Evolutionary conservation across 2,113 vertebrate genomes (phyloP).

Genomic region (Bos taurus): DNA sequence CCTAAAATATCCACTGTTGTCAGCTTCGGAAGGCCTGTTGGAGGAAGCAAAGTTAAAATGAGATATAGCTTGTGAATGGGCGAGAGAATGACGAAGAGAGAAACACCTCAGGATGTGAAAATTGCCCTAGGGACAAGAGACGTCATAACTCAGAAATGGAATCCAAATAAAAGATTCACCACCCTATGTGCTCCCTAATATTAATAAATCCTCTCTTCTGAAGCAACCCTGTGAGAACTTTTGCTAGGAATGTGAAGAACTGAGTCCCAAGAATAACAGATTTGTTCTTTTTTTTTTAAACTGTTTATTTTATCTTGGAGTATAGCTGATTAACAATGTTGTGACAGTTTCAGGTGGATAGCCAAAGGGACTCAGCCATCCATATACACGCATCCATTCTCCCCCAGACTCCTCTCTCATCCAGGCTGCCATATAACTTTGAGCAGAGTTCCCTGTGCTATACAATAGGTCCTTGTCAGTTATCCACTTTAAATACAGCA

Average conservation of each 20-base stretch:
- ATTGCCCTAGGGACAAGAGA: background rate
- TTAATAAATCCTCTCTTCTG: background rate
- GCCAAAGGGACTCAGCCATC: background rate
- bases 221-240: background rate
- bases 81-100: background rate
- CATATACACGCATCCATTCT: rapidly evolving
- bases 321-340: rapidly evolving
- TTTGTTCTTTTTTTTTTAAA: background rate
- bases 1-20: rapidly evolving
- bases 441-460: background rate
- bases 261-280: background rate
- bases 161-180: background rate
- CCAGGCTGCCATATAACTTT: background rate
- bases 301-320: background rate
- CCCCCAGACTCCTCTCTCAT: background rate
- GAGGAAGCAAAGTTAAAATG: background rate
- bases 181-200: background rate
- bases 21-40: background rate
- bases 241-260: background rate
- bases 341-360: background rate
- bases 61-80: background rate
- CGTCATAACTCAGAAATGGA: background rate
- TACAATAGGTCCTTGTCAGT: background rate
- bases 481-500: background rate
- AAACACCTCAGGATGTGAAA: background rate